Evolutionary conservation across 2,797 vertebrate species (phyloP).

Genomic region (Molossus alvarezi): DNA sequence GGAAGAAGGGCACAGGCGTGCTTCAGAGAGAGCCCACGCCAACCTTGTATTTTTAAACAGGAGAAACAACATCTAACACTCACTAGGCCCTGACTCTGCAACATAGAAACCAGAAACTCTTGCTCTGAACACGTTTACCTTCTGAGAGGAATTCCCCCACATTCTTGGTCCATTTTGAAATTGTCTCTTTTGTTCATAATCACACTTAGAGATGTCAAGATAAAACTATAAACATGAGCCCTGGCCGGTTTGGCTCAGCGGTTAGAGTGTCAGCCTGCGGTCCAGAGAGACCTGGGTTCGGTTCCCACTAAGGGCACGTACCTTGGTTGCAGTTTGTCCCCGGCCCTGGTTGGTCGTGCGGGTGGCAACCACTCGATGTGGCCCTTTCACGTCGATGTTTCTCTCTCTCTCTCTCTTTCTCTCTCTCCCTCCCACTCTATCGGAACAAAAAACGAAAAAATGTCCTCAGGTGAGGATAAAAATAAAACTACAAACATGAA

Average conservation of each 20-base stretch:
- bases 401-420: no score
- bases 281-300: background rate
- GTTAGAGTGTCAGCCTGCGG: background rate
- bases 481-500: background rate
- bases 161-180: background rate
- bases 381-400: no score
- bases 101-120: background rate
- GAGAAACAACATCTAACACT: background rate
- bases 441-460: background rate
- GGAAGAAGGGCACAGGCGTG: no score
- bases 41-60: background rate
- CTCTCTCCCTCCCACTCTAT: no score
- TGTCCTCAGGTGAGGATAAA: background rate
- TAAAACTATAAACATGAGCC: background rate
- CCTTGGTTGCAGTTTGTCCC: background rate
- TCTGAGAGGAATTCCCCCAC: slow-evolving; percentile 8
- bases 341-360: background rate
- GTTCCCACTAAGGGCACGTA: background rate
- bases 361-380: no score
- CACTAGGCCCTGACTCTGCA: background rate
- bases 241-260: background rate
- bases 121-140: background rate
- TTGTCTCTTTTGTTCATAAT: background rate
- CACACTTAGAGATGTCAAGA: background rate
- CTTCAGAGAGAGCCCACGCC: no score